Evolutionary conservation across 1,140 invertebrate species (phyloP), one percentile per base, ranked within the genome.

Genomic region (Onthophagus taurus): DNA sequence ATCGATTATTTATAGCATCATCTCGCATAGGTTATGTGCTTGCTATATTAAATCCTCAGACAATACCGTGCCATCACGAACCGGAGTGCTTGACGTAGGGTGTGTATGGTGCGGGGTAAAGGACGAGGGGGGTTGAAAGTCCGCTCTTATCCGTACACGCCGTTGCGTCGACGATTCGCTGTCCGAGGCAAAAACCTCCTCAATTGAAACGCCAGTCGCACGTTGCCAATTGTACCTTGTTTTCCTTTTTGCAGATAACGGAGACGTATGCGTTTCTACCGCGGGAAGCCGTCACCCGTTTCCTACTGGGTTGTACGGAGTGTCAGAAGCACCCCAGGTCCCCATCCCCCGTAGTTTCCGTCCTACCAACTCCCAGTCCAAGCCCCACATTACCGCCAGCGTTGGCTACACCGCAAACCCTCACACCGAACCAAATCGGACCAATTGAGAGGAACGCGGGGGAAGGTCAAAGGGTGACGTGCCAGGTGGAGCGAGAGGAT

Each of bases 251-350:
- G 19, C 72, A 95, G 91, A 93, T 96, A 58, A 92, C 90, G 7
- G 90, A 96, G 64, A 91, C 86, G 31, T 95, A 93, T 69, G 89
- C 90, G 4, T 96, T 95, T 59, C 72, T 97, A 42, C 92, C 92
- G 1, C 78, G 91, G 21, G 91, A 96, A 68, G 91, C 92, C 2
- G 91, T 97, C 56, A 96, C 92, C 30, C 80, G 88, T 52, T 96
- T 95, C 66, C 77, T 96, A 19, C 80, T 93, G 55, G 87, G 89
- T 48, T 93, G 90, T 65, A 81, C 85, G n/a, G 89, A 93, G 60
- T 94, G 90, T 64, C 89, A 92, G 59, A 81, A 89, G 57, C 78
- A 88, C 44, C 85, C 89, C 51, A 77, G 86, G 51, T 80, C 85
- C 38, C 74, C 78, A 1, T 84, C 81, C 31, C 77, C 77, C 24